Percentiles rank a stretch among this genome's conserved stretches.
These are phyloP conservation scores for Lepidocyrtoides sp. DNA, from an alignment of 2,888 invertebrate genomes.

Conservation along the genomic window DNA sequence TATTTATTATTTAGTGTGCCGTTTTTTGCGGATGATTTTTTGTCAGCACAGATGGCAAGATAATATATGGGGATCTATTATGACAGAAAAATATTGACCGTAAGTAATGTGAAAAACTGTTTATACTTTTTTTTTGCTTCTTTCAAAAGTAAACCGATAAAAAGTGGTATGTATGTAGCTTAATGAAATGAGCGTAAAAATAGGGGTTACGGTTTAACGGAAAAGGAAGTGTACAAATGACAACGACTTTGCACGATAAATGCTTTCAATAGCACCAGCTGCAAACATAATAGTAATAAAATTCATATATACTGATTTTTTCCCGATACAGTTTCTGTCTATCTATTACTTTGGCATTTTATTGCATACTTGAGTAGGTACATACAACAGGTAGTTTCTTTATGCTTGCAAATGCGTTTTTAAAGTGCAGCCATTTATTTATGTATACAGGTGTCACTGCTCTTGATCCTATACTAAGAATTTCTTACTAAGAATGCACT, in stretches of 20 bases:
- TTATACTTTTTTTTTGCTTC: too few species aligned
- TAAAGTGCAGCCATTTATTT: neutral
- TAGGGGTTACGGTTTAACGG: constrained; percentile 70
- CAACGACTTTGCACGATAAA: too few species aligned
- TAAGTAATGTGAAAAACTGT: constrained; percentile 63
- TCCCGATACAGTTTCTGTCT: too few species aligned
- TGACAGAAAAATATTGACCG: constrained; percentile 73
- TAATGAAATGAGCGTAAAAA: constrained; percentile 52
- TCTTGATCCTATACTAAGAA: constrained; percentile 52
- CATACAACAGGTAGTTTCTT: too few species aligned
- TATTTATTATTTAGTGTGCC: constrained; percentile 18
- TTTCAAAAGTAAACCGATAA: too few species aligned
- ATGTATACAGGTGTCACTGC: constrained; percentile 63
- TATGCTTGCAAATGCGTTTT: neutral
- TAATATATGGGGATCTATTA: constrained; percentile 22
- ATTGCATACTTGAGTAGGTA: too few species aligned
- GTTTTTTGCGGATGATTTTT: too few species aligned
- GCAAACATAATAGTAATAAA: too few species aligned
- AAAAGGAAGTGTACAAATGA: constrained; percentile 78
- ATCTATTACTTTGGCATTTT: neutral
- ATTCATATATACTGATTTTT: constrained; percentile 9
- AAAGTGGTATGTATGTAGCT: neutral
- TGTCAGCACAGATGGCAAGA: constrained; percentile 55
- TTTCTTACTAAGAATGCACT: too few species aligned
- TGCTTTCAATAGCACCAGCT: neutral